Conservation (phyloP, 2,113 vertebrate genomes). For the Romanogobio albipinnatus region DNA sequence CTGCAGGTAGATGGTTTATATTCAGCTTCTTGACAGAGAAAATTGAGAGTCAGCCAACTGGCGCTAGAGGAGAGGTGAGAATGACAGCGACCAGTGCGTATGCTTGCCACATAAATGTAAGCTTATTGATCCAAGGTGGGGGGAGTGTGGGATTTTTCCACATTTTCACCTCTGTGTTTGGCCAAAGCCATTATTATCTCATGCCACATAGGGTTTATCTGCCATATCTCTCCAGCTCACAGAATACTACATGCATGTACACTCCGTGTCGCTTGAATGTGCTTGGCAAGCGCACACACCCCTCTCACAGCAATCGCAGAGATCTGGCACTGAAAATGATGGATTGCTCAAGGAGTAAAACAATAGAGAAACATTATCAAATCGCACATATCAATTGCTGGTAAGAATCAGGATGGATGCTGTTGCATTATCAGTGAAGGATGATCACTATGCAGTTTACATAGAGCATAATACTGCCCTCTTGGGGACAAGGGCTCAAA, state of each 20-base stretch:
- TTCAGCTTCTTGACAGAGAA: conserved; percentile 17
- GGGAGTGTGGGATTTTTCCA: conserved; percentile 2
- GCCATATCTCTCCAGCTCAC: conserved; percentile 20
- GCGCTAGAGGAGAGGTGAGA: neutral
- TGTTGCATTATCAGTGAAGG: neutral
- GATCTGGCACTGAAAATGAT: conserved; percentile 12
- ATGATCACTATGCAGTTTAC: conserved; percentile 11
- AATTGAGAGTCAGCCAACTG: conserved; percentile 41
- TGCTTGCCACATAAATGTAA: neutral
- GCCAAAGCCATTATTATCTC: conserved; percentile 14
- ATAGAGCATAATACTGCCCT: conserved; percentile 31
- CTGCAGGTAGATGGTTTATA: conserved; percentile 8
- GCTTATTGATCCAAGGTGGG: conserved; percentile 17
- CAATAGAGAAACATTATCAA: conserved; percentile 27
- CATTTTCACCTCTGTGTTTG: neutral
- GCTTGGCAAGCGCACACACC: neutral
- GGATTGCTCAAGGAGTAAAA: conserved; percentile 18
- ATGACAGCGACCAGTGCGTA: conserved; percentile 24
- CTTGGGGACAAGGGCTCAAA: conserved; percentile 6
- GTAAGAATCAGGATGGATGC: conserved; percentile 18
- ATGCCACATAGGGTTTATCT: conserved; percentile 15
- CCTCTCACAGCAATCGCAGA: neutral
- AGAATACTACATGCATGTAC: neutral
- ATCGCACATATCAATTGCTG: neutral
- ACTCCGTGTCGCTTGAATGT: neutral